Conservation (phyloP, 2,888 invertebrate species). For the Napeogenes sylphis region DNA sequence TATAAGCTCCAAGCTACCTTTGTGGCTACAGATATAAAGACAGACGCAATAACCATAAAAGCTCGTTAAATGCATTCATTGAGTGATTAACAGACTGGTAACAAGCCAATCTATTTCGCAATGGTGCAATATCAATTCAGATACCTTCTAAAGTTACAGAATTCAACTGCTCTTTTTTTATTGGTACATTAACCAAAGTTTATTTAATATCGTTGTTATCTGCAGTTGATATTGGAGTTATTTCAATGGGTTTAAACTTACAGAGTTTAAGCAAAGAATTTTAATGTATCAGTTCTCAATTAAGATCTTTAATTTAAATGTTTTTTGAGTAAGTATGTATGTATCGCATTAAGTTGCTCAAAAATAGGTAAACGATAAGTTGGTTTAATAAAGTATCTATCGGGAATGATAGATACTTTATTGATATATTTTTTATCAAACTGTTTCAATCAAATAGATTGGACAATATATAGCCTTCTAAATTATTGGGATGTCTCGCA, state of each 20-base stretch:
- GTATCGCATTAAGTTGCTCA: too few relatives aligned
- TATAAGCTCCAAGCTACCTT: too few relatives aligned
- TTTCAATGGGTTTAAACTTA: neutral
- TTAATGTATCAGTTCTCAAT: too few relatives aligned
- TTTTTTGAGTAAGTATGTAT: too few relatives aligned
- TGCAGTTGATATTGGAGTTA: neutral
- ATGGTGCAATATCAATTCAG: conserved; percentile 3
- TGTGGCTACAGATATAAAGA: neutral
- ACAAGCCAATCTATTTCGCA: conserved; percentile 1
- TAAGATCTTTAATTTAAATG: too few relatives aligned
- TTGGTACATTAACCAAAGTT: conserved; percentile 2
- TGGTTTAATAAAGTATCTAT: too few relatives aligned
- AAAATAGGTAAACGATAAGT: too few relatives aligned
- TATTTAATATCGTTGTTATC: neutral
- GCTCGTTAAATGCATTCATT: conserved; percentile 1
- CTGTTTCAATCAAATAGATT: neutral
- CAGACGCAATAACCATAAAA: neutral
- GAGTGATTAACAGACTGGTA: conserved; percentile 3
- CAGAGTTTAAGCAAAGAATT: too few relatives aligned
- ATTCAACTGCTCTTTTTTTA: conserved; percentile 2
- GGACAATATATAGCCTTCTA: neutral
- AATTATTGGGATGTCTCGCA: neutral
- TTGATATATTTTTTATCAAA: neutral
- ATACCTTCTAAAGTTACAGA: conserved; percentile 1
- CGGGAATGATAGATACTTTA: too few relatives aligned